Evolutionary conservation across 2,888 invertebrate species (phyloP), one percentile per base, ranked within the genome.

Genomic region (Eubasilissa splendida): DNA sequence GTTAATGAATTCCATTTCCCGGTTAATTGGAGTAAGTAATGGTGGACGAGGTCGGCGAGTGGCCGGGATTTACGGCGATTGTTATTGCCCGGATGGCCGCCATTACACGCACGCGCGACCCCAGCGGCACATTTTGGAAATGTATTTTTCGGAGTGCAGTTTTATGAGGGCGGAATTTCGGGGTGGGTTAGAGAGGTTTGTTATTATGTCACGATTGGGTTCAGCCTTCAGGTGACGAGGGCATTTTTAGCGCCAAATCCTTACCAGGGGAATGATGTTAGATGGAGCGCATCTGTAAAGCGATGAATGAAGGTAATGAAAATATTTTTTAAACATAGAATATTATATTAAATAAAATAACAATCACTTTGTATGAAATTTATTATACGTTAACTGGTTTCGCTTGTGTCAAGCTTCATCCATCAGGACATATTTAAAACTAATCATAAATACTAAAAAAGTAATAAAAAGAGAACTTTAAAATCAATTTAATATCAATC

Each of bases 21-120:
- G 50, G 71, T 81, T 81, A 79, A 81, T 81, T 78, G 74, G 60
- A 76, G 76, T 76, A 81, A 81, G 81, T 79, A 78, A 83, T 80
- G 83, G 80, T 22, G 77, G 73, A 58, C 65, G 60, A 53, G 65
- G 73, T 70, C 80, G 80, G 76, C 73, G 76, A 80, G 80, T 80
- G 80, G 80, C 80, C 73, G 60, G 80, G 82, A 83, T 83, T 83
- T 83, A 83, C 83, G 83, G 79, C 80, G 73, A 82, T 79, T 76
- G 83, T 83, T 83, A 83, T 82, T 83, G 83, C 83, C 79, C 56
- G 82, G 79, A 82, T 80, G 80, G 82, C 81, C 81, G 83, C 83
- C 79, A 80, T 83, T 80, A 83, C 79, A 76, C 66, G 59, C 83
- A 83, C 83, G 74, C 80, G 82, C 79, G 76, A 63, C 80, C 83